These are phyloP conservation scores for Buteo buteo DNA, from an alignment of 2,113 vertebrate species.

Conservation along the genomic window DNA sequence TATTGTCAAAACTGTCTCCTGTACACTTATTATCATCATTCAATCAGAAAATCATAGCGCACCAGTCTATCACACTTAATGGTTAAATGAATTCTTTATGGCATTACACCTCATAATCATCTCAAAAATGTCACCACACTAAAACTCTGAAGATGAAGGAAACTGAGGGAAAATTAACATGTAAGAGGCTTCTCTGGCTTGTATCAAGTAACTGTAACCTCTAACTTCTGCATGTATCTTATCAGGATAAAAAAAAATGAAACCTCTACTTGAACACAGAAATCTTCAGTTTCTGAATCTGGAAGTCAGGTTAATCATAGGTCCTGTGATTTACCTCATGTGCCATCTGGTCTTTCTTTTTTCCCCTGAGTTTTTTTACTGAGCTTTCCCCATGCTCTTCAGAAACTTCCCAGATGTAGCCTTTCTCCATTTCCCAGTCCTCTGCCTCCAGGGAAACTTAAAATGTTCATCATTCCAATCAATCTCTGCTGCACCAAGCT, in stretches of 20 bases:
- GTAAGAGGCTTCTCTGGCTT: background rate
- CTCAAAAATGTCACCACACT: background rate
- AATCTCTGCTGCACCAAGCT: conserved; percentile 37
- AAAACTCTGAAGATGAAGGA: background rate
- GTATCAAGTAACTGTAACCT: background rate
- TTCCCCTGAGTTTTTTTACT: background rate
- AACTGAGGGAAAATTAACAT: background rate
- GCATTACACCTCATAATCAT: background rate
- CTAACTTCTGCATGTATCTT: background rate
- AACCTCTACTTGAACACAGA: background rate
- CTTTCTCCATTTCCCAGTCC: background rate
- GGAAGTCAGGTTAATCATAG: background rate
- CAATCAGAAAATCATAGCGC: background rate
- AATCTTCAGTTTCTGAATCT: conserved; percentile 13
- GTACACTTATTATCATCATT: background rate
- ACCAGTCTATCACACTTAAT: background rate
- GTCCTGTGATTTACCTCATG: background rate
- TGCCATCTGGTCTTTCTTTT: conserved; percentile 10
- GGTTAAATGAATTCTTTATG: background rate
- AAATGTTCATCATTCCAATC: conserved; percentile 24
- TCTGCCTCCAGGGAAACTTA: background rate
- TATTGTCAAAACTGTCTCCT: background rate
- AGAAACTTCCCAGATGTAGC: background rate
- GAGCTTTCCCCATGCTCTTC: background rate
- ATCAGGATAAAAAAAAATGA: background rate